Conservation (phyloP, 2,797 vertebrate species). For the Remorina albescens region DNA sequence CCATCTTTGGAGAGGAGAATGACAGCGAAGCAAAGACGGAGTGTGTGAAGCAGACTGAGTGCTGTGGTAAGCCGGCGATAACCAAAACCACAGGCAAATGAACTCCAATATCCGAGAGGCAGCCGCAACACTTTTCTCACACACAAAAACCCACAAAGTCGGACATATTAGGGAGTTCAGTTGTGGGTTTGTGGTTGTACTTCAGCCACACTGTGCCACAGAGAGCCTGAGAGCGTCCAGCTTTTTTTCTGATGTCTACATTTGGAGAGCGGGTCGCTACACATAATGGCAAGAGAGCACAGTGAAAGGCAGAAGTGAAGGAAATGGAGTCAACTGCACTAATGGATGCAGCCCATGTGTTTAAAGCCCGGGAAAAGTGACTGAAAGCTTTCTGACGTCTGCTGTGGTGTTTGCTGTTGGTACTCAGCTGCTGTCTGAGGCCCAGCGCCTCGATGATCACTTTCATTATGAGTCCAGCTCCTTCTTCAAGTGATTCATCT, state of each 20-base stretch:
- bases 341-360: constrained; percentile 62
- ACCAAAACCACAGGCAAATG: constrained; percentile 63
- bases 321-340: constrained; percentile 27
- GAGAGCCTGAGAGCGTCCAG: constrained; percentile 18
- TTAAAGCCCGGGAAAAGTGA: constrained; percentile 43
- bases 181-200: constrained; percentile 40
- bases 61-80: constrained; percentile 36
- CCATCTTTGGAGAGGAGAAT: not conserved
- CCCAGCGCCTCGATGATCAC: constrained; percentile 34
- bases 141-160: constrained; percentile 33
- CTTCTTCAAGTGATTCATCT: constrained; percentile 45
- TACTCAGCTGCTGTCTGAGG: constrained; percentile 27
- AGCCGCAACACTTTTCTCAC: constrained; percentile 33
- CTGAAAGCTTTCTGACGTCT: constrained; percentile 69
- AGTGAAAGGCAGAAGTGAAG: constrained; percentile 9
- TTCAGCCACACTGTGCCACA: constrained; percentile 27
- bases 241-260: constrained; percentile 23
- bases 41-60: constrained; percentile 5
- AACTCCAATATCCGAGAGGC: constrained; percentile 49
- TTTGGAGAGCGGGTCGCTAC: not conserved
- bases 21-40: constrained; percentile 16
- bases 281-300: constrained; percentile 13
- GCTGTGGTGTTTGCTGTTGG: constrained; percentile 45
- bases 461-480: constrained; percentile 40
- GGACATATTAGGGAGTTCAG: constrained; percentile 30